Base-by-base conservation (phyloP, 2,113 vertebrate species). In the Thinocorus orbignyianus region DNA sequence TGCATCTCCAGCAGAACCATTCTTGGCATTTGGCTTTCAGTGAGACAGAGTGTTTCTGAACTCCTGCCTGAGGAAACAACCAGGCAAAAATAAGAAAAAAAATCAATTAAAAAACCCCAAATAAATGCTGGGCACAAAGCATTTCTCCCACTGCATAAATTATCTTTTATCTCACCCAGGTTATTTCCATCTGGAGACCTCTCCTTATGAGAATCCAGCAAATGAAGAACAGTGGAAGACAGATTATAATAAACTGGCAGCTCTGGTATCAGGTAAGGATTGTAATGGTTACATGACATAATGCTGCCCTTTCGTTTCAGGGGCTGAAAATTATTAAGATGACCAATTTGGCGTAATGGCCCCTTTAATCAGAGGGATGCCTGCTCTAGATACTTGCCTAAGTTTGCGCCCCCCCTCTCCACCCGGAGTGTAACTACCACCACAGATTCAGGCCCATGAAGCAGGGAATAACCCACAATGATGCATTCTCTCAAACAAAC, bases 141-240 rank as follows among this genome's bases (percentile, higher is more conserved):
- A 26, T 88, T 81, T 90, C 26, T 77, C 13, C 26, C 49, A 82
- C 35, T 92, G 49, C 72, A 81, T 95, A 81, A 86, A 91, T 28
- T 55, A 60, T 57, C 35, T 92, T 88, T 33, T 65, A 20, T 78
- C 77, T 95, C 91, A n/a, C 85, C 73, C 86, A 99, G 99, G 98
- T 94, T 98, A 99, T 89, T 98, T 99, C 66, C 98, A 98, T 94
- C 97, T 98, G 95, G 98, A 99, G 57, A 92, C 98, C 44, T 99
- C 99, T 78, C 99, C 99, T 18, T 99, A 99, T 90, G 98, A 99
- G 91, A 99, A 99, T 76, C 95, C 98, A 93, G 97, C 97, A 90
- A 95, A 98, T 55, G 98, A 98, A 87, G 97, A 98, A 82, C 98
- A 98, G 85, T 98, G 98, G 97, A 98, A 98, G 95, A 98, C 98